Conservation (phyloP, 1,140 invertebrate species). For the Drusus annulatus region DNA sequence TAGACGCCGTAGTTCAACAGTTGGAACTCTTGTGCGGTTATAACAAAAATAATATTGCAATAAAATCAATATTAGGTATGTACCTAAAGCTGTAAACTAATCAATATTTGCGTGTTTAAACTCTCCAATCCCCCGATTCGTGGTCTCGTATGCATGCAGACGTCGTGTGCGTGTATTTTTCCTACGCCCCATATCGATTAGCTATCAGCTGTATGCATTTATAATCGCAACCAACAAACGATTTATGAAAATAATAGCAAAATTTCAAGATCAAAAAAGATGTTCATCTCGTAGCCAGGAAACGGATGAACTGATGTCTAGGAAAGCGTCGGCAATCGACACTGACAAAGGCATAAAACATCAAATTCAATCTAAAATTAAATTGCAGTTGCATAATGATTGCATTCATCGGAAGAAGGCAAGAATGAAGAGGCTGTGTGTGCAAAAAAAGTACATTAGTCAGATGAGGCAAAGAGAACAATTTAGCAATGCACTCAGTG, state of each 20-base stretch:
- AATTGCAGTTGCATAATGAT: conserved; percentile 23
- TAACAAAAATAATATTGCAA: no score
- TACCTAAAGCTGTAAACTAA: no score
- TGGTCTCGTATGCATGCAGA: no score
- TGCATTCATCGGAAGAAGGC: conserved; percentile 1
- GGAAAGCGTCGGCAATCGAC: background rate
- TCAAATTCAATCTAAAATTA: conserved; percentile 26
- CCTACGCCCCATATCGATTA: no score
- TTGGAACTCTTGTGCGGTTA: no score
- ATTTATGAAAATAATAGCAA: background rate
- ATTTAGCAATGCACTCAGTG: background rate
- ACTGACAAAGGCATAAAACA: background rate
- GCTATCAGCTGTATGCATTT: no score
- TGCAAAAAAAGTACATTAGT: background rate
- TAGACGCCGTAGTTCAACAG: no score
- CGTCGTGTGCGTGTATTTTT: no score
- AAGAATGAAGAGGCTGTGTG: background rate
- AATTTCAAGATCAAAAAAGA: background rate
- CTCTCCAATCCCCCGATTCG: no score
- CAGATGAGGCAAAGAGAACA: background rate
- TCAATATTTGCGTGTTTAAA: no score
- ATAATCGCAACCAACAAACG: background rate
- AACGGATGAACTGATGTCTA: background rate
- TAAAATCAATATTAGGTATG: no score
- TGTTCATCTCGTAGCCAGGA: background rate